A percentile compares a stretch with the other conserved stretches of the same genome.
Conservation (phyloP, 2,888 invertebrate genomes). For the Limnephilus marmoratus region DNA sequence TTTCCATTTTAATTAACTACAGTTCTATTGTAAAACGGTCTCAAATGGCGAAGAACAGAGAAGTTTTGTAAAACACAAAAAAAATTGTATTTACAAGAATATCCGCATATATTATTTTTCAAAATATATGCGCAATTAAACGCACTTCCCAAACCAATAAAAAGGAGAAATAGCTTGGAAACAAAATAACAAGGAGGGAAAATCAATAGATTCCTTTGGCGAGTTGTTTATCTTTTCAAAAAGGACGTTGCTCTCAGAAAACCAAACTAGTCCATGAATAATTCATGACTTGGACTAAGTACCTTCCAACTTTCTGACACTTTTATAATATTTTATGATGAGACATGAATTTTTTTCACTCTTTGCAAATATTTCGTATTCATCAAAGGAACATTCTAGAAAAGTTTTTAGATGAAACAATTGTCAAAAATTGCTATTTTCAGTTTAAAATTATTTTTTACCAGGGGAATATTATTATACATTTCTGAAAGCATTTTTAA, state of each 20-base stretch:
- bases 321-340: conserved; percentile 6
- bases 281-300: conserved; percentile 15
- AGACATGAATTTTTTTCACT: conserved; percentile 18
- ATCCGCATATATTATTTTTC: background rate
- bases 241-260: conserved; percentile 7
- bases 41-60: background rate
- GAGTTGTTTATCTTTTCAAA: conserved; percentile 14
- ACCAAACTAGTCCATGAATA: conserved; percentile 15
- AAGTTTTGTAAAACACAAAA: background rate
- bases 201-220: conserved; percentile 16
- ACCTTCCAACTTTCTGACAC: background rate
- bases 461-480: background rate
- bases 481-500: background rate
- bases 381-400: background rate
- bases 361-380: background rate
- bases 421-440: background rate
- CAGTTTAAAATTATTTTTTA: background rate
- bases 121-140: background rate
- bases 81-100: background rate
- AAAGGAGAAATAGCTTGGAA: background rate
- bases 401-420: background rate
- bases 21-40: background rate
- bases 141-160: background rate
- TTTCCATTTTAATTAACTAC: background rate
- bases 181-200: background rate